Percentiles rank a stretch among this genome's conserved stretches.
phyloP scores from a whole-genome alignment of 2,113 vertebrate species.

The Chascanopsetta lugubris region DNA sequence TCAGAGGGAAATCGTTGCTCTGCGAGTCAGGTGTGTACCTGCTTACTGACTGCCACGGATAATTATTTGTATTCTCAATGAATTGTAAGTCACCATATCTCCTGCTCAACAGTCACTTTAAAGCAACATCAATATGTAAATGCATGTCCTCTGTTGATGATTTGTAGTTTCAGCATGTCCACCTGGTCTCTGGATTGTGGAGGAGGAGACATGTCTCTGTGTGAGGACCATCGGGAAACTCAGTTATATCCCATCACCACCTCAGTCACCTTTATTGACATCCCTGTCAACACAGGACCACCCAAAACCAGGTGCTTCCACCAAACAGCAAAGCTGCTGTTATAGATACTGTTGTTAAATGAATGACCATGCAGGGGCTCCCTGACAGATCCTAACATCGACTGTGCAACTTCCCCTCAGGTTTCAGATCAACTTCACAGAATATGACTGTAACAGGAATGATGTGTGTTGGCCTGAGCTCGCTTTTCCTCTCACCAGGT shows the following conservation, averaged over 20 bases:
- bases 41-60: not conserved
- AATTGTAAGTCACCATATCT: not conserved
- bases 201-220: constrained; percentile 67
- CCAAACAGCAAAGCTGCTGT: not conserved
- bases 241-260: constrained; percentile 84
- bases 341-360: not conserved
- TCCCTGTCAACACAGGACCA: constrained; percentile 76
- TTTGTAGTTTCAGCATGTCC: constrained; percentile 80
- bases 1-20: constrained; percentile 80
- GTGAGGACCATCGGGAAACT: constrained; percentile 65
- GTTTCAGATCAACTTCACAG: constrained; percentile 91
- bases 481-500: constrained; percentile 86
- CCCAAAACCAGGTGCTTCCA: constrained; percentile 85
- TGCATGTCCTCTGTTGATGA: constrained; percentile 4
- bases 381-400: constrained; percentile 4
- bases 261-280: constrained; percentile 87
- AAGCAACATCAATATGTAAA: too few species aligned
- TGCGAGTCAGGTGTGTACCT: constrained; percentile 84
- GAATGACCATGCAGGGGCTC: not conserved
- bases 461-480: constrained; percentile 95
- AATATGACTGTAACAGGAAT: constrained; percentile 92
- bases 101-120: too few species aligned
- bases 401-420: constrained; percentile 66
- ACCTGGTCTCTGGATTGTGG: constrained; percentile 86
- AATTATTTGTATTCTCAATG: constrained; percentile 2